phyloP scores from a whole-genome alignment of 2,113 vertebrate genomes.

The Myotis brandtii region DNA sequence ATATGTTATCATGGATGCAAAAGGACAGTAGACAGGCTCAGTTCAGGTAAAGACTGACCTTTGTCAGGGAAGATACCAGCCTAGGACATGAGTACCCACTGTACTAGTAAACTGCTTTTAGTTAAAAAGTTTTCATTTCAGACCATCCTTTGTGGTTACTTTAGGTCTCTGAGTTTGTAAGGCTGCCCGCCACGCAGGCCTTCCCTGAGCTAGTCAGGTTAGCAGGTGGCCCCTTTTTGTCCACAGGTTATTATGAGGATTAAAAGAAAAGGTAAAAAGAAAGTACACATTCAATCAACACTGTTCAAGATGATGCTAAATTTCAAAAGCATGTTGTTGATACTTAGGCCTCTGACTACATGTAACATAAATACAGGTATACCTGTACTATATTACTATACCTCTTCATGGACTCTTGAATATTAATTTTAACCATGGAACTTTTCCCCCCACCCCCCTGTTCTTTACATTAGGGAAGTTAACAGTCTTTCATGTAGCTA shows the following conservation, averaged over 20 bases:
- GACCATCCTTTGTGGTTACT: too few relatives aligned
- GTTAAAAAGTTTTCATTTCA: too few relatives aligned
- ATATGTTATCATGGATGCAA: too few relatives aligned
- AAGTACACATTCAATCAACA: neutral
- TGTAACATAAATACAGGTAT: neutral
- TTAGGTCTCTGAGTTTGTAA: too few relatives aligned
- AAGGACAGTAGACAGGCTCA: too few relatives aligned
- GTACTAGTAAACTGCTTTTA: too few relatives aligned
- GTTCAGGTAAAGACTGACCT: too few relatives aligned
- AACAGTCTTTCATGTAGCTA: neutral
- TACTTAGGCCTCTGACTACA: neutral
- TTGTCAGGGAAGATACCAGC: too few relatives aligned
- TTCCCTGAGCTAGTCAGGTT: too few relatives aligned
- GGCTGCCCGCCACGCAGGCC: too few relatives aligned
- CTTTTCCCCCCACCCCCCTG: neutral
- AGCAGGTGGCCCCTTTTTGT: too few relatives aligned
- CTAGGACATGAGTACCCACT: too few relatives aligned
- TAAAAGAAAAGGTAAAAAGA: neutral
- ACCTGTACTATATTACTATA: neutral
- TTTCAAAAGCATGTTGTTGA: slow-evolving; percentile 8
- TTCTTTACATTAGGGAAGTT: neutral
- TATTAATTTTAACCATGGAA: neutral
- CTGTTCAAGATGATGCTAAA: neutral
- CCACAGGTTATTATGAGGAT: neutral
- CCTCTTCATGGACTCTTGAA: neutral